These are phyloP conservation scores for Sminthurides aquaticus DNA, from an alignment of 2,888 invertebrate genomes.

Conservation along the genomic window DNA sequence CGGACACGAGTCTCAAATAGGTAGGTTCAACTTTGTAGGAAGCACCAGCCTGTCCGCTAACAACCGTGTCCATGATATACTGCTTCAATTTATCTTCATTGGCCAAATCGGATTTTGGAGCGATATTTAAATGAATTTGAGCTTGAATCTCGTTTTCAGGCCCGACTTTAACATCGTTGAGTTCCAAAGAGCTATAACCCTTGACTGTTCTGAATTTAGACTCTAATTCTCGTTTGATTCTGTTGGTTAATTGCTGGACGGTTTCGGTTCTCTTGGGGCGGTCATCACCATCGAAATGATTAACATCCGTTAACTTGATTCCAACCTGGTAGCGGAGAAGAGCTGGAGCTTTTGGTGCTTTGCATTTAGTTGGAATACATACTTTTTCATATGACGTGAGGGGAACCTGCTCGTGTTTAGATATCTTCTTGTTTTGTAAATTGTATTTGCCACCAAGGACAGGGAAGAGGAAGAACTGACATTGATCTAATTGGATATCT, in stretches of 20 bases:
- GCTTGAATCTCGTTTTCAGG: conserved; percentile 63
- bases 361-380: conserved; percentile 57
- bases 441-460: conserved; percentile 75
- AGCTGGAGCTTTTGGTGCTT: conserved; percentile 50
- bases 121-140: conserved; percentile 67
- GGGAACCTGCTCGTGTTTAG: conserved; percentile 68
- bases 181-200: conserved; percentile 64
- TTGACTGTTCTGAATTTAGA: conserved; percentile 57
- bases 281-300: conserved; percentile 7
- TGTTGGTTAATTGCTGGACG: conserved; percentile 53
- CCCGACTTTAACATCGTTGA: conserved; percentile 61
- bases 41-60: conserved; percentile 66
- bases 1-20: conserved; percentile 54
- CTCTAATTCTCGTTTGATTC: conserved; percentile 59
- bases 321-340: conserved; percentile 36
- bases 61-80: conserved; percentile 62
- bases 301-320: conserved; percentile 48
- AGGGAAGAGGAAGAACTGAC: conserved; percentile 80
- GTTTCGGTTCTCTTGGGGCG: conserved; percentile 12
- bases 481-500: conserved; percentile 47
- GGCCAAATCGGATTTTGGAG: conserved; percentile 54
- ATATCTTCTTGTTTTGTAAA: conserved; percentile 73
- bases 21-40: conserved; percentile 74
- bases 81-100: conserved; percentile 49
- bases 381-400: conserved; percentile 65